Evolutionary conservation across 2,113 vertebrate genomes (phyloP), one percentile per base, ranked within the genome.

Genomic region (Motacilla alba): DNA sequence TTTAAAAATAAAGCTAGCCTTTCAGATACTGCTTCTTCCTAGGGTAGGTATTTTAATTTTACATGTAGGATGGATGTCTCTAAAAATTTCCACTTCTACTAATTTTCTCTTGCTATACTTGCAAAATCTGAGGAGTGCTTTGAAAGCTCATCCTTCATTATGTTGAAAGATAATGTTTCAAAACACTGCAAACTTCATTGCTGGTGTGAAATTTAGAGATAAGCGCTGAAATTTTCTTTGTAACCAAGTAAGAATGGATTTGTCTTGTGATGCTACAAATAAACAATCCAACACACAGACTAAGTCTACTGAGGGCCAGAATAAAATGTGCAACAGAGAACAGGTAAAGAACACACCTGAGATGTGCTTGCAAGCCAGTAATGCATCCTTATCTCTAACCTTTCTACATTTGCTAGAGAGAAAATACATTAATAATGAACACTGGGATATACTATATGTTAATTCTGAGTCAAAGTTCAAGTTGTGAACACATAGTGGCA

Each of bases 1-100:
- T 62, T 82, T 94, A 88, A 95, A 95, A 66, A 89, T 92, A 84
- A 70, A 90, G 12, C 20, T 88, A 79, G 24, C 7, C 15, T 80
- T 63, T 82, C 6, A 2, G 52, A 56, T 7, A 27, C 47, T 70
- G 20, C 11, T 75, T 6, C 53, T 75, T 87, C 31, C 39, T 62
- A 74, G 27, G 26, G 19, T 6, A 86, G 3, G 6, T 27, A 58
- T 85, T 91, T 93, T 52, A 64, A 62, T 81, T 35, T 68, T 56
- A 43, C 12, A 6, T 59, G 13, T 18, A 76, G 11, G 11, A 55
- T 21, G n/a, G 9, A 31, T 60, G 9, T 35, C 19, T 75, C 58
- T 82, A 47, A 82, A 91, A 80, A 53, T 49, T 59, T 41, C 39
- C 16, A 49, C 8, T 49, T 73, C n/a, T 77, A 33, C 15, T 76